Conservation (phyloP, 2,888 invertebrate species). For the Eupsilia transversa region DNA sequence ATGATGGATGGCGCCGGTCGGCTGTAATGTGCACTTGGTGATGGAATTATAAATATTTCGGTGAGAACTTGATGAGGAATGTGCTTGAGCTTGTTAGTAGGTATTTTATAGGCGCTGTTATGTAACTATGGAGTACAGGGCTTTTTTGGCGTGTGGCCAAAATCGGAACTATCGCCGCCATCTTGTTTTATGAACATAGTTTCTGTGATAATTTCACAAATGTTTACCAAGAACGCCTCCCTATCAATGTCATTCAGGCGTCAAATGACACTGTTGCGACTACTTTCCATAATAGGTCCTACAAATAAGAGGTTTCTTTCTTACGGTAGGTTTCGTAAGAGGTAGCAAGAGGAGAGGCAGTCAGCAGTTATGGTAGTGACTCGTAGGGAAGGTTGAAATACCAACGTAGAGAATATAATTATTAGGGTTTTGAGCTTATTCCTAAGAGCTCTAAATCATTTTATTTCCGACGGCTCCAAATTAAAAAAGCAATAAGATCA, state of each 20-base stretch:
- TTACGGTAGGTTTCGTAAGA: neutral
- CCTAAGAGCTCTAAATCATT: too few species aligned
- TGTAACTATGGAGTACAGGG: neutral
- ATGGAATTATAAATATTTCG: slow-evolving; percentile 37
- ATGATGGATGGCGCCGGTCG: slow-evolving; percentile 16
- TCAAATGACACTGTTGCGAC: neutral
- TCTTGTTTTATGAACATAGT: too few species aligned
- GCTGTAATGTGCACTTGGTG: slow-evolving; percentile 12
- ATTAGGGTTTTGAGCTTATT: too few species aligned
- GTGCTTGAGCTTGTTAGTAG: neutral
- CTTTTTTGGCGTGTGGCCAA: too few species aligned
- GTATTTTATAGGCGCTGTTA: neutral
- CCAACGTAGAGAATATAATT: neutral
- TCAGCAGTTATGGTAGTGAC: too few species aligned
- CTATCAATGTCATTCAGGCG: neutral
- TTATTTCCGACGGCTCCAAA: too few species aligned
- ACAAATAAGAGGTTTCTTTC: neutral
- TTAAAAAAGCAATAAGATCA: too few species aligned
- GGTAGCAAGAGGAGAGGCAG: neutral
- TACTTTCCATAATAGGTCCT: neutral
- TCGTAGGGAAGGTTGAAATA: neutral
- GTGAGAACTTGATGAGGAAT: neutral
- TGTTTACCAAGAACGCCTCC: neutral
- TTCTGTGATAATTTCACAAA: neutral
- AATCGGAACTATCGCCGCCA: too few species aligned